Base-by-base conservation (phyloP, 35 echinoderm and acorn worm species). In the Ophioderma brevispina region DNA sequence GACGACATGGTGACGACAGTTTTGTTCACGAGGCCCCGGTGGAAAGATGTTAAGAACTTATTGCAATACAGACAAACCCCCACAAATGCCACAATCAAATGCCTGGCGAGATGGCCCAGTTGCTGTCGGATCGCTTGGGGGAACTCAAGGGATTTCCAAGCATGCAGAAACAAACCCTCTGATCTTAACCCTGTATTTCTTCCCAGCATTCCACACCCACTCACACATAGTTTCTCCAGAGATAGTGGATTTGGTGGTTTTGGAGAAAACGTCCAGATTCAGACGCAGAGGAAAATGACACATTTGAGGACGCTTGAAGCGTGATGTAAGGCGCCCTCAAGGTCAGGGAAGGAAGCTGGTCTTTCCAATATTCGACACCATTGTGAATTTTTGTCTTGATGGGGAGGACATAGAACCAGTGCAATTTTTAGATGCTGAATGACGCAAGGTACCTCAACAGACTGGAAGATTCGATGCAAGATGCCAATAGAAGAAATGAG, bases 311-410 rank as follows among this genome's bases (percentile, higher is more conserved):
- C 15, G 39, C n/a, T 87, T 42, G 59, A 70, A 70, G 59, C 59
- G n/a, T 30, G 23, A 70, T 25, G 28, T 30, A 70, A 70, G n/a
- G 59, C 59, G 23, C 59, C 59, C 59, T 70, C 59, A 13, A 18
- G 59, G n/a, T 70, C 59, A 70, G 1, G 1, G 59, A 70, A 70
- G 59, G 59, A 70, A 70, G 59, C 59, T 70, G 59, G 59, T 86
- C 84, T 23, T 89, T 86, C 2, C 78, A 93, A 31, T 81, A 55
- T 64, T 92, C 90, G 91, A 92, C 32, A 89, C 79, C 8, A 81
- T 87, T 59, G 88, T 93, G 21, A 55, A 89, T 59, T 89, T 89
- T 81, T 38, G 88, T 19, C 42, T 46, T 32, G 80, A 82, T 39
- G 56, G 59, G 15, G 59, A 84, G 77, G 85, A 84, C 31, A 35